These are phyloP conservation scores for Embiotoca jacksoni DNA, from an alignment of 2,113 vertebrate species.

Conservation along the genomic window DNA sequence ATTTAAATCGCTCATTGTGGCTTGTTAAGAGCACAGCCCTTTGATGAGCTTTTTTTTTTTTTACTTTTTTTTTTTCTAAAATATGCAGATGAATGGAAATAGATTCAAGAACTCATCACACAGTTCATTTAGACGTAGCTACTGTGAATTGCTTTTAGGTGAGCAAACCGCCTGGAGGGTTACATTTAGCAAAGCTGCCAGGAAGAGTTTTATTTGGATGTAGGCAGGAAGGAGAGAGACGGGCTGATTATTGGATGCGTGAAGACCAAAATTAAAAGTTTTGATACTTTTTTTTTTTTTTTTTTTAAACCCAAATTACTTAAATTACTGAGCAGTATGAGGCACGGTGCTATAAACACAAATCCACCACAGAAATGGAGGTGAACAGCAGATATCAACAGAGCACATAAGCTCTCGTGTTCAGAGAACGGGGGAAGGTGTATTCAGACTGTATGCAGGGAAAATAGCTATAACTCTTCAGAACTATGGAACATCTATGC, in stretches of 20 bases:
- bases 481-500: background rate
- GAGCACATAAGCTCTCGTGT: background rate
- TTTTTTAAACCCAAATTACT: background rate
- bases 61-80: slow-evolving; percentile 51
- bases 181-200: slow-evolving; percentile 30
- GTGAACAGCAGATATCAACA: background rate
- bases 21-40: slow-evolving; percentile 76
- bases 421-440: too few species aligned
- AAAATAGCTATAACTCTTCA: background rate
- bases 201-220: slow-evolving; percentile 7
- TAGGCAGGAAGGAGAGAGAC: background rate
- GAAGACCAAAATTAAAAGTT: slow-evolving; percentile 12
- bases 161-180: slow-evolving; percentile 28
- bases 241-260: slow-evolving; percentile 12
- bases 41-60: slow-evolving; percentile 68
- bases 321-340: background rate
- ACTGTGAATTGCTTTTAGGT: slow-evolving; percentile 51
- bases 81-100: slow-evolving; percentile 82
- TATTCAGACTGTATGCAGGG: background rate
- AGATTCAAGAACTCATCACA: slow-evolving; percentile 76
- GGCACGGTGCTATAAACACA: slow-evolving; percentile 28
- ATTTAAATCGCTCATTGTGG: slow-evolving; percentile 39
- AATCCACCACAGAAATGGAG: slow-evolving; percentile 5
- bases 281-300: background rate
- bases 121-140: slow-evolving; percentile 45